phyloP scores from a whole-genome alignment of 2,888 invertebrate species.

The Yponomeuta plumbellus region DNA sequence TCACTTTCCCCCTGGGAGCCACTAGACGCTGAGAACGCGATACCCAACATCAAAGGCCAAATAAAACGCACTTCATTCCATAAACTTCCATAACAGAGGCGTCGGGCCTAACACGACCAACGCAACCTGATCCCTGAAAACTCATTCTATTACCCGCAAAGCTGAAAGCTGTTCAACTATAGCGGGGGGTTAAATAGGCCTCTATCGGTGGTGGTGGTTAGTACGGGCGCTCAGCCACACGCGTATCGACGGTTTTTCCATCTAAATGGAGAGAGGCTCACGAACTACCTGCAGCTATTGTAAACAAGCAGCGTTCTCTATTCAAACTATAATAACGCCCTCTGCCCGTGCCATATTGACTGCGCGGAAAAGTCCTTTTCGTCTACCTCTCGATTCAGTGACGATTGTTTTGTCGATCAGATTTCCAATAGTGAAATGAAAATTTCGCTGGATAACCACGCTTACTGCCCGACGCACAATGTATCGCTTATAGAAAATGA shows the following conservation, averaged over 20 bases:
- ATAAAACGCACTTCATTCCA: slow-evolving; percentile 69
- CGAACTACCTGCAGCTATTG: slow-evolving; percentile 71
- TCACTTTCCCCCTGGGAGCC: slow-evolving; percentile 46
- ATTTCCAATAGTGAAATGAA: neutral
- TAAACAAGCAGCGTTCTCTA: slow-evolving; percentile 69
- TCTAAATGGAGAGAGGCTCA: slow-evolving; percentile 69
- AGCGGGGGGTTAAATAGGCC: neutral
- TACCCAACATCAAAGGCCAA: slow-evolving; percentile 69
- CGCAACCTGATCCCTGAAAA: slow-evolving; percentile 39
- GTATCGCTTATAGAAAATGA: neutral
- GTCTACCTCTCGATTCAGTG: slow-evolving; percentile 36
- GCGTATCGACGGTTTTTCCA: slow-evolving; percentile 62
- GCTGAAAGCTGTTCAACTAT: neutral
- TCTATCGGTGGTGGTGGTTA: slow-evolving; percentile 3
- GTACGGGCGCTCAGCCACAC: slow-evolving; percentile 39
- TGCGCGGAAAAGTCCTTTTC: slow-evolving; percentile 52
- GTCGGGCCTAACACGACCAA: slow-evolving; percentile 48
- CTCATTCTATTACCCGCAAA: neutral
- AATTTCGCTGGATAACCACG: neutral
- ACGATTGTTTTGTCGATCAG: slow-evolving; percentile 26
- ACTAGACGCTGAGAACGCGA: slow-evolving; percentile 58
- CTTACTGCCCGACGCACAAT: neutral
- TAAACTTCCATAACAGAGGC: slow-evolving; percentile 64
- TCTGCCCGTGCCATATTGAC: slow-evolving; percentile 57
- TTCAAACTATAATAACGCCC: slow-evolving; percentile 66